phyloP scores from a whole-genome alignment of 2,113 vertebrate species.

The Nestor notabilis region DNA sequence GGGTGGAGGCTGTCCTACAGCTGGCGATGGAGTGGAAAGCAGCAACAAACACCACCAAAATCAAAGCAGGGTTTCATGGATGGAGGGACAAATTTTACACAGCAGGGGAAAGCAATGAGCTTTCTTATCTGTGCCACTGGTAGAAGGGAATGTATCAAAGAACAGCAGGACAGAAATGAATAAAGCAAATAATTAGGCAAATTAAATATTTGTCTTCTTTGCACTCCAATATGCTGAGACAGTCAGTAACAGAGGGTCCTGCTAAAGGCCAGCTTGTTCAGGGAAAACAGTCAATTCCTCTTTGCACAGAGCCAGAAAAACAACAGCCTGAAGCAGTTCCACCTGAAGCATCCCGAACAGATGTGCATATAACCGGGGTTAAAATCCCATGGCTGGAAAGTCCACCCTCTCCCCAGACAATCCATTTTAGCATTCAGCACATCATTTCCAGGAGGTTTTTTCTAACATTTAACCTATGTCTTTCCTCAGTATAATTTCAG shows the following conservation, averaged over 20 bases:
- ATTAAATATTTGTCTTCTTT: conserved; percentile 29
- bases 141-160: background rate
- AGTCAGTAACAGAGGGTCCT: background rate
- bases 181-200: background rate
- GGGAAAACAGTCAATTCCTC: background rate
- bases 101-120: background rate
- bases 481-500: background rate
- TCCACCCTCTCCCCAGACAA: conserved; percentile 44
- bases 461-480: background rate
- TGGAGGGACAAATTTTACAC: background rate
- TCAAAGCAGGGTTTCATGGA: background rate
- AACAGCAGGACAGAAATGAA: background rate
- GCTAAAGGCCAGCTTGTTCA: background rate
- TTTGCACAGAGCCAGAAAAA: conserved; percentile 1
- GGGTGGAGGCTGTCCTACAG: background rate
- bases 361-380: background rate
- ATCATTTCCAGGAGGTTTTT: background rate
- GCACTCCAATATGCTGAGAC: background rate
- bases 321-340: conserved; percentile 17
- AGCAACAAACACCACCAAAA: background rate
- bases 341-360: conserved; percentile 43
- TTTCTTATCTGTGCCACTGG: background rate
- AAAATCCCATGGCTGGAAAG: background rate
- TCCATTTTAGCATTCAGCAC: background rate
- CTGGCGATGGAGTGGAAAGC: background rate